Evolutionary conservation across 2,888 invertebrate species (phyloP).

Genomic region (Thereva unica): DNA sequence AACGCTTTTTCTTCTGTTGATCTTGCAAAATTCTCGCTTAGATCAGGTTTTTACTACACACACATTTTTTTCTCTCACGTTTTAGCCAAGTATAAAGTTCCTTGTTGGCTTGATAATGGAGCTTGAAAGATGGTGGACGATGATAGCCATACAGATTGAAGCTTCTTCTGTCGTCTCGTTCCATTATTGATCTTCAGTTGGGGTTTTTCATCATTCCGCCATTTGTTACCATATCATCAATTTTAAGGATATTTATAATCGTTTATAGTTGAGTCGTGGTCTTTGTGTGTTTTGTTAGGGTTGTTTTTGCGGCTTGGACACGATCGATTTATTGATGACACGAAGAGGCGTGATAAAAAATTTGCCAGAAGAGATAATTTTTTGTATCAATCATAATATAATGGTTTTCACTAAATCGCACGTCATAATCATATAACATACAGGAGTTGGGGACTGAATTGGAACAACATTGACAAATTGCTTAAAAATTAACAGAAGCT

Average conservation of each 20-base stretch:
- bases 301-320: conserved; percentile 18
- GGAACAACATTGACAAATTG: conserved; percentile 22
- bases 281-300: neutral
- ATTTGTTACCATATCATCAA: conserved; percentile 42
- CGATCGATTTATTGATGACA: conserved; percentile 16
- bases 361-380: conserved; percentile 26
- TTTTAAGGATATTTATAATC: conserved; percentile 40
- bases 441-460: neutral
- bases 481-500: neutral
- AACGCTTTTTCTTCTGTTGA: neutral
- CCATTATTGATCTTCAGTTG: conserved; percentile 8
- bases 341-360: conserved; percentile 16
- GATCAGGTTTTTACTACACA: conserved; percentile 16
- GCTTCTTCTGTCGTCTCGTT: neutral
- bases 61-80: neutral
- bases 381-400: conserved; percentile 12
- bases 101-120: too few species aligned
- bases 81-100: conserved; percentile 13
- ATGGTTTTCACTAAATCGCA: neutral
- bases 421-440: too few species aligned
- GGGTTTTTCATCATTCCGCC: conserved; percentile 34
- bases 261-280: conserved; percentile 12
- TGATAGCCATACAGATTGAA: conserved; percentile 4
- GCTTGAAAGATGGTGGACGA: neutral
- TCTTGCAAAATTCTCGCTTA: conserved; percentile 16